Conservation (phyloP, 2,113 vertebrate species). For the Emydocephalus ijimae region DNA sequence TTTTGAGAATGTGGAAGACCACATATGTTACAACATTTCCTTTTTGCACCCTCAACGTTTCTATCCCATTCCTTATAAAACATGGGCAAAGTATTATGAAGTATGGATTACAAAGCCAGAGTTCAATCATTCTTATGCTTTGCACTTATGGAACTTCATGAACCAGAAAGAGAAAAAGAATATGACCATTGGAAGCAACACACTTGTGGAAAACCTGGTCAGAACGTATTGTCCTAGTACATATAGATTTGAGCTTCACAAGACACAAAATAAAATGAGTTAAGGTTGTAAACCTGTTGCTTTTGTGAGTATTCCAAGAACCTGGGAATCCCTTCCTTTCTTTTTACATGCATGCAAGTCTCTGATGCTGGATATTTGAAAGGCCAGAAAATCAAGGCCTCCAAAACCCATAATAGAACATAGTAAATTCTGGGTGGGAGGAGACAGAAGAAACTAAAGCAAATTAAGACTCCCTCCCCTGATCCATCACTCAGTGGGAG, state of each 20-base stretch:
- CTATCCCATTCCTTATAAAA: constrained; percentile 68
- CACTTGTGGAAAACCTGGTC: constrained; percentile 69
- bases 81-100: constrained; percentile 69
- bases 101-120: constrained; percentile 63
- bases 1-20: constrained; percentile 63
- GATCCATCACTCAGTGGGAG: neutral
- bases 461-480: neutral
- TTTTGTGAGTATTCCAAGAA: neutral
- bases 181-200: constrained; percentile 65
- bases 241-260: constrained; percentile 45
- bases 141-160: constrained; percentile 80
- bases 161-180: constrained; percentile 55
- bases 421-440: neutral
- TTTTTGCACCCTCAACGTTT: constrained; percentile 74
- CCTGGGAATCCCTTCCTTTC: neutral
- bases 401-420: neutral
- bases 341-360: neutral
- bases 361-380: neutral
- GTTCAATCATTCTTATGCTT: constrained; percentile 69
- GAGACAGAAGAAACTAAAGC: neutral
- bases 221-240: constrained; percentile 70
- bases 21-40: constrained; percentile 68
- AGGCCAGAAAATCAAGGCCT: neutral
- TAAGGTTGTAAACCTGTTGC: neutral
- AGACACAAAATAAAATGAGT: neutral